These are phyloP conservation scores for Acropora yongei DNA, from an alignment of 64 coral and sea anemone genomes.

Conservation along the genomic window DNA sequence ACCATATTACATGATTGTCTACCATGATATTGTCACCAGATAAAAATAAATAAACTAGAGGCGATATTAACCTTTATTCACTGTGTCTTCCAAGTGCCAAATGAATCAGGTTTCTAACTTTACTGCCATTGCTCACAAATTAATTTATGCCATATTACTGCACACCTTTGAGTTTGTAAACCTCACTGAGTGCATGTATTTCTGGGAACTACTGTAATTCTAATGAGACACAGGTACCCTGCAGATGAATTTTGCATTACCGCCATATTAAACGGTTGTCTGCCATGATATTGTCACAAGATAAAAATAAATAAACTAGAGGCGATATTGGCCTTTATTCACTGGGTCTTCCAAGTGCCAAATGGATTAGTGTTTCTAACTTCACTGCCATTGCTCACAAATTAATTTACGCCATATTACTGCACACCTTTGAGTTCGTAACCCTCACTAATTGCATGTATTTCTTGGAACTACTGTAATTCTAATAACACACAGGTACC, in stretches of 20 bases:
- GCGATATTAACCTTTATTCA: neutral
- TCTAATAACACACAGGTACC: neutral
- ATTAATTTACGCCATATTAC: neutral
- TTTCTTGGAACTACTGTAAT: neutral
- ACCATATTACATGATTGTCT: neutral
- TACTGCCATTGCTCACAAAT: neutral
- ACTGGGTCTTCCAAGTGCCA: neutral
- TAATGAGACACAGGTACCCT: neutral
- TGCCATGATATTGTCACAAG: neutral
- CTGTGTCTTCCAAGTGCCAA: neutral
- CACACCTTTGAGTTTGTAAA: neutral
- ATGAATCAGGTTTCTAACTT: neutral
- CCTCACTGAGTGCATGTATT: neutral
- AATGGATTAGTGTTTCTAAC: neutral
- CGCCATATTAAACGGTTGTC: neutral
- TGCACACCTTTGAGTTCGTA: neutral
- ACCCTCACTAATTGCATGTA: neutral
- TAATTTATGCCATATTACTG: neutral
- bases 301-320: neutral
- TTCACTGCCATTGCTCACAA: constrained; percentile 6
- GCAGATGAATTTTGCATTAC: neutral
- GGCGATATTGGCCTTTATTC: neutral
- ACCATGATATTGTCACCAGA: neutral
- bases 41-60: neutral
- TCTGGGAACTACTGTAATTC: neutral